Conservation (phyloP, 2,797 vertebrate genomes). For the Rhinogobio ventralis region DNA sequence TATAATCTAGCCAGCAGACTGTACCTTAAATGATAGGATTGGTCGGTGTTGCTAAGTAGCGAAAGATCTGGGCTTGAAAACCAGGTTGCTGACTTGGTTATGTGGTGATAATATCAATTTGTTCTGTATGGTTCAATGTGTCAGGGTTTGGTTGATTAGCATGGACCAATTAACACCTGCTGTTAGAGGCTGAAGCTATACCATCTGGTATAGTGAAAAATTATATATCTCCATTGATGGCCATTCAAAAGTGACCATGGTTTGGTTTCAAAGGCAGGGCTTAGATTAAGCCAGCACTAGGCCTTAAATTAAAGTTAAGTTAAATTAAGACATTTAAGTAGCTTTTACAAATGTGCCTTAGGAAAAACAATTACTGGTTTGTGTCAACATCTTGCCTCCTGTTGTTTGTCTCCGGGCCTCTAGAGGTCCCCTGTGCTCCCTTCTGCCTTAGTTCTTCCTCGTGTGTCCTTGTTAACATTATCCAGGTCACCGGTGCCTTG, state of each 20-base stretch:
- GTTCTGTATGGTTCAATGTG: not conserved
- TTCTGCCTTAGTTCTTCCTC: no score
- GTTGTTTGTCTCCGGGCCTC: no score
- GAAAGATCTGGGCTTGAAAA: not conserved
- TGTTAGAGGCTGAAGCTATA: not conserved
- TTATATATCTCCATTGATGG: not conserved
- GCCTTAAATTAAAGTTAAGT: no score
- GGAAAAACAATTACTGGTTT: no score
- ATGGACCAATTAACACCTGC: not conserved
- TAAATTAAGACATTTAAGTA: no score
- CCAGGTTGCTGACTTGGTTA: not conserved
- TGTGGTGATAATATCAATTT: not conserved
- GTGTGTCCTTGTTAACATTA: no score
- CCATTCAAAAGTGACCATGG: not conserved
- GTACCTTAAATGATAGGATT: not conserved
- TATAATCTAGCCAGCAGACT: not conserved
- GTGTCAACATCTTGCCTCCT: no score
- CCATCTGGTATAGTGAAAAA: not conserved
- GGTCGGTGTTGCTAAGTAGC: not conserved
- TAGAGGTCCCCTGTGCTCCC: no score
- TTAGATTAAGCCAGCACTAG: no score
- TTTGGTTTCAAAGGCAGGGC: no score
- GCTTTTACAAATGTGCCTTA: no score
- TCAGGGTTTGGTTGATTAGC: not conserved
- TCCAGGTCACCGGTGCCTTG: no score